Conservation (phyloP, 2,113 vertebrate genomes). For the Picathartes gymnocephalus region DNA sequence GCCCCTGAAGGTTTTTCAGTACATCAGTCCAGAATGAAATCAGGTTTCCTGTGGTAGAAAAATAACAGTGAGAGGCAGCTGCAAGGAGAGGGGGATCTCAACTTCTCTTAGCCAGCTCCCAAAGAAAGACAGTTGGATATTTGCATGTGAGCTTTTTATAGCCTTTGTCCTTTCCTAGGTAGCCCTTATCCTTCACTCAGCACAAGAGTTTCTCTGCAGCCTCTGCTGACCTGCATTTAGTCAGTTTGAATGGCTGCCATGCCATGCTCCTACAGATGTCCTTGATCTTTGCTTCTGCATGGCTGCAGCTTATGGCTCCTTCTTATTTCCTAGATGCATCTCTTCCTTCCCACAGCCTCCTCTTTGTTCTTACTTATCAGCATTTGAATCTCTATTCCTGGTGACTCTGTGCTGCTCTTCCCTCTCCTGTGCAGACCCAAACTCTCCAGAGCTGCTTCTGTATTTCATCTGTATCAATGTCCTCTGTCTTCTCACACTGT, state of each 20-base stretch:
- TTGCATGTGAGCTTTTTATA: neutral
- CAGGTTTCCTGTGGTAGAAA: neutral
- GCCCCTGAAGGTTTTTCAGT: neutral
- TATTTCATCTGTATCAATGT: neutral
- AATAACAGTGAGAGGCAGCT: neutral
- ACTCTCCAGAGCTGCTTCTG: neutral
- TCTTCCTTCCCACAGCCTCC: neutral
- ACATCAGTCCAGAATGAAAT: neutral
- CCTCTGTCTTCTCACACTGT: neutral
- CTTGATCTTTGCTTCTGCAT: neutral
- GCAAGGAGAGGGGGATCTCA: neutral
- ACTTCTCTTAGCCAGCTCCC: neutral
- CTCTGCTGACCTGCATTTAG: neutral
- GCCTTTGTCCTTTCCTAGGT: neutral
- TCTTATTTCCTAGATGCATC: neutral
- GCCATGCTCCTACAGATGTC: neutral
- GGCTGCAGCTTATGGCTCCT: neutral
- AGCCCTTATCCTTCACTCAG: neutral
- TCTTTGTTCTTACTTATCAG: neutral
- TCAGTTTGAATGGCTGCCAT: neutral
- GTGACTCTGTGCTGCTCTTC: neutral
- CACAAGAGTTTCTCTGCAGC: neutral
- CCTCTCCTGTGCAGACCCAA: neutral
- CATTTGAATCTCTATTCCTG: neutral
- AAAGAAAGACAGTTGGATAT: neutral